Conservation (phyloP, 2,113 vertebrate species). For the Caranx melampygus region DNA sequence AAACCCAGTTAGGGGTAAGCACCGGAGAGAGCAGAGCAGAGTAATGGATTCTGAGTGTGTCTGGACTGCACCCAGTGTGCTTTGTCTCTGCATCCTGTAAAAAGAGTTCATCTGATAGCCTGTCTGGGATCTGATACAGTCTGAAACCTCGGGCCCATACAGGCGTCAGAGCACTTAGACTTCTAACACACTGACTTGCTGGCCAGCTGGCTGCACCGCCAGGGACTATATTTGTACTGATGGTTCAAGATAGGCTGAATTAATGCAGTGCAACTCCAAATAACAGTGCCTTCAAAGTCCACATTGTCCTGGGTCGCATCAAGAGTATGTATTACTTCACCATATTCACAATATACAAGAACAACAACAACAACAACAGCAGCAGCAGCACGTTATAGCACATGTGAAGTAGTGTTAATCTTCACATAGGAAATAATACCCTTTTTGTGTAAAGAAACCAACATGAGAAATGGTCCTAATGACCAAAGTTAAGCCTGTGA, state of each 20-base stretch:
- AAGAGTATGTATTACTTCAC: constrained; percentile 12
- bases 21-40: constrained; percentile 19
- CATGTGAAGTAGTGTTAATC: constrained; percentile 37
- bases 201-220: constrained; percentile 17
- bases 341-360: constrained; percentile 5
- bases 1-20: constrained; percentile 67
- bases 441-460: constrained; percentile 32
- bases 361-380: constrained; percentile 6
- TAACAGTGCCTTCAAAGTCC: constrained; percentile 22
- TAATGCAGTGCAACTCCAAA: constrained; percentile 45
- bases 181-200: constrained; percentile 32
- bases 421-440: constrained; percentile 27
- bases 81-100: constrained; percentile 58
- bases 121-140: constrained; percentile 65
- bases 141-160: constrained; percentile 48
- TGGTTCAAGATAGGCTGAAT: constrained; percentile 47
- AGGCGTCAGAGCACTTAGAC: constrained; percentile 65
- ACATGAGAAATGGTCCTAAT: constrained; percentile 21
- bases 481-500: constrained; percentile 25
- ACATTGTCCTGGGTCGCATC: constrained; percentile 5
- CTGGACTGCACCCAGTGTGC: constrained; percentile 48
- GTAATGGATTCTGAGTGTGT: constrained; percentile 71
- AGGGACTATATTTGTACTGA: constrained; percentile 38
- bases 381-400: constrained; percentile 6
- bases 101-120: constrained; percentile 69